phyloP scores from a whole-genome alignment of 1,140 invertebrate species.

The Aphaenogaster rudis region DNA sequence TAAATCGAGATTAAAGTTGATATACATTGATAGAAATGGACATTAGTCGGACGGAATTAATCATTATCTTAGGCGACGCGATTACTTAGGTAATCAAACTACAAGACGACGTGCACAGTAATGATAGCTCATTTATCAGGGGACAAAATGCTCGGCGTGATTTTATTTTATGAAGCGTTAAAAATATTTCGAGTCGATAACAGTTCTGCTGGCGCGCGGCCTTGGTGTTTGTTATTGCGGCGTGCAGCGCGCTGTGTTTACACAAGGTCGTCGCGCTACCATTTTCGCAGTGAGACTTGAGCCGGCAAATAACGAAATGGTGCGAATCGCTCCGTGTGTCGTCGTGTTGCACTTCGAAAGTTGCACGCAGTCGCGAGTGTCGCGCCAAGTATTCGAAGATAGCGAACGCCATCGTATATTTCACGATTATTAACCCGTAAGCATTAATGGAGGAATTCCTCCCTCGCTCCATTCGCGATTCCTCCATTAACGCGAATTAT shows the following conservation, averaged over 20 bases:
- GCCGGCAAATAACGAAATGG: neutral
- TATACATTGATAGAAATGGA: no score
- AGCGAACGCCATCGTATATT: neutral
- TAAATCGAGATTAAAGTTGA: no score
- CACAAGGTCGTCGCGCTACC: constrained; percentile 7
- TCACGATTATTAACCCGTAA: neutral
- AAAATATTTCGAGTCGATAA: constrained; percentile 27
- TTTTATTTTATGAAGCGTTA: constrained; percentile 1
- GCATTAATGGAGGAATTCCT: no score
- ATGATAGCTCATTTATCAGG: neutral
- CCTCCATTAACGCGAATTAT: no score
- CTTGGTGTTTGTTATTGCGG: constrained; percentile 16
- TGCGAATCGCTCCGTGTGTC: neutral
- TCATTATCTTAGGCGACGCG: neutral
- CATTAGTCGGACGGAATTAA: neutral
- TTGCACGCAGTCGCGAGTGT: neutral
- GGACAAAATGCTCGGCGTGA: neutral
- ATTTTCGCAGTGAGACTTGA: neutral
- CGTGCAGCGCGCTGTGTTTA: neutral
- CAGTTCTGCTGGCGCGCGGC: constrained; percentile 12
- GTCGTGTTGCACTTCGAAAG: neutral
- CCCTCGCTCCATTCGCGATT: no score
- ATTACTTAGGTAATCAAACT: neutral
- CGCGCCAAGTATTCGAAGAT: neutral
- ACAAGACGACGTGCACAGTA: neutral